Conservation (phyloP, 1,140 invertebrate genomes). For the Sycobia sp. region DNA sequence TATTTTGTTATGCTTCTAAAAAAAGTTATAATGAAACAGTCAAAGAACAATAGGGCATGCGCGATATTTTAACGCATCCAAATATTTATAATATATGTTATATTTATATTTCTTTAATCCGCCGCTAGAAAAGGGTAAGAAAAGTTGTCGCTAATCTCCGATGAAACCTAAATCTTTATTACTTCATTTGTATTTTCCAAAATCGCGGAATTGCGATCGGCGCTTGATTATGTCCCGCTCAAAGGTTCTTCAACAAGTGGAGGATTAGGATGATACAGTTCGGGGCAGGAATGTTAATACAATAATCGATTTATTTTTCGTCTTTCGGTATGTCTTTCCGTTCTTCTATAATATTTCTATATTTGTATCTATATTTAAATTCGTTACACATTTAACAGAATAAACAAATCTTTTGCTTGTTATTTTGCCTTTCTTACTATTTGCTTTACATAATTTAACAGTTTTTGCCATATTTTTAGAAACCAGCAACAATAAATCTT, state of each 20-base stretch:
- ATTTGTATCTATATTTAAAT: not conserved
- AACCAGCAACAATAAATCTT: conserved; percentile 7
- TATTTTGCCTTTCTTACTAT: not conserved
- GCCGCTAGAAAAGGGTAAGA: conserved; percentile 30
- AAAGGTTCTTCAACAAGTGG: not conserved
- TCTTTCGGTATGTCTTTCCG: too few relatives aligned
- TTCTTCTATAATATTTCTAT: not conserved
- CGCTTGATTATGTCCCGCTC: not conserved
- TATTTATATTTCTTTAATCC: conserved; percentile 19
- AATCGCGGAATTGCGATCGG: not conserved
- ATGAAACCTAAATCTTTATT: too few relatives aligned
- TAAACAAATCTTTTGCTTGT: not conserved
- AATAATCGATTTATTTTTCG: conserved; percentile 16
- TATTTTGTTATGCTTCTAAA: not conserved
- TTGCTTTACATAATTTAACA: too few relatives aligned
- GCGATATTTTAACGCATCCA: not conserved
- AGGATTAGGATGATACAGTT: conserved; percentile 10
- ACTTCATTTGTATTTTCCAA: conserved; percentile 9
- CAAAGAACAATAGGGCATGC: conserved; percentile 13
- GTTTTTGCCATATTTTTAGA: too few relatives aligned
- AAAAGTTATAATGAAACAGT: conserved; percentile 19
- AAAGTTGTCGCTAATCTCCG: conserved; percentile 26
- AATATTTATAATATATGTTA: conserved; percentile 16
- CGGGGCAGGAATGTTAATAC: conserved; percentile 21
- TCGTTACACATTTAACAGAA: not conserved